Base-by-base conservation (phyloP, 1,140 invertebrate species). In the Pollicipes pollicipes region DNA sequence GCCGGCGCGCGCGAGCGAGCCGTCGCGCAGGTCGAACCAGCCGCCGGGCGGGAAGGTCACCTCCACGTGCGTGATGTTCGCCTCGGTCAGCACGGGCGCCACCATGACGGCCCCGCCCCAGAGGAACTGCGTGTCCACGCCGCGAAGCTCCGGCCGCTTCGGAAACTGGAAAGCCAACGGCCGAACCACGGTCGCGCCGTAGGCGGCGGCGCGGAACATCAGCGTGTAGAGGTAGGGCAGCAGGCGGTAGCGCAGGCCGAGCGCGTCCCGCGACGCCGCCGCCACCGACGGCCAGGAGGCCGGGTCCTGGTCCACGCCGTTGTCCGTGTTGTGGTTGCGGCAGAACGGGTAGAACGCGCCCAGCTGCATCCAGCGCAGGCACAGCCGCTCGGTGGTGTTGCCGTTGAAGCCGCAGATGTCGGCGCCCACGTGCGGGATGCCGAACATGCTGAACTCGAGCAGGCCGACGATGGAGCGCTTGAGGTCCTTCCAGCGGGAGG, bases 361-460 rank as follows among this genome's bases (percentile, higher is more conserved):
- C 3, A 92, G 80, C 78, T 91, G 87, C 83, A 85, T 86, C 90
- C 90, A 93, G 0, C 90, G 81, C 75, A 84, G 85, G 77, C 90
- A 93, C 0, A 93, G 80, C 30, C 84, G 79, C 26, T 76, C 80
- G 0, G 89, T 92, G 0, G 91, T 87, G 77, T 91, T 87, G 4
- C 85, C 86, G 75, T 84, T 83, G 79, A 94, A 95, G 1, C 92
- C 93, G 81, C 93, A 95, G 74, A 95, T 93, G 79, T 95, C 91
- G 3, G 91, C 88, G 0, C 92, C 93, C 78, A 92, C 87, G 83
- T 91, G 83, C 17, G 90, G 88, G 31, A 92, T 86, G 69, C 92
- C 92, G 81, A 91, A 94, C 69, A 74, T 67, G 67, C 76, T 76
- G 70, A 77, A 76, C 69, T 77, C 75, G 30, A 77, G 78, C 77